These are phyloP conservation scores for Corynorhinus townsendii DNA, from an alignment of 2,113 vertebrate species.

Conservation along the genomic window DNA sequence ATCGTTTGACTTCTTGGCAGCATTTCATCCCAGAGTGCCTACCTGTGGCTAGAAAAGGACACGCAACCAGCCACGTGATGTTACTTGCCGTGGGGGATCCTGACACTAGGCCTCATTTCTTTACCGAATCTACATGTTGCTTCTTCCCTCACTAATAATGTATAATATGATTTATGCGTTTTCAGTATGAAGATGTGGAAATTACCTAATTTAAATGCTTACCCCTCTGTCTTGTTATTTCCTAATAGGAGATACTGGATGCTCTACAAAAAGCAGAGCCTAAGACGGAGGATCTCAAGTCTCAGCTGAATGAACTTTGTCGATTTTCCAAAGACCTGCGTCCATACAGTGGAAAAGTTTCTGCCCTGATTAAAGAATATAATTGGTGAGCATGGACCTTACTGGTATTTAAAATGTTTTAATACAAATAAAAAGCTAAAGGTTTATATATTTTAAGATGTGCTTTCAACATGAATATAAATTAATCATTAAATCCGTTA, in stretches of 20 bases:
- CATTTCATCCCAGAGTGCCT: neutral
- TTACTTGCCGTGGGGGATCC: neutral
- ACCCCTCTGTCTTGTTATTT: constrained; percentile 35
- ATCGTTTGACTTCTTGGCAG: neutral
- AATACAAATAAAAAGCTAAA: neutral
- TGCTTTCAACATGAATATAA: neutral
- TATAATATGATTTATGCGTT: neutral
- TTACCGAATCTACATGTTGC: neutral
- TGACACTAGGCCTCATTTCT: neutral
- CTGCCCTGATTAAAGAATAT: constrained; percentile 93
- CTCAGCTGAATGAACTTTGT: constrained; percentile 93
- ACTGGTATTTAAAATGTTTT: neutral
- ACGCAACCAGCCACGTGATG: neutral
- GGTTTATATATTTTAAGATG: neutral
- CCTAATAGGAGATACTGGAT: constrained; percentile 86
- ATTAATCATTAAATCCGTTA: neutral
- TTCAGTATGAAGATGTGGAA: neutral
- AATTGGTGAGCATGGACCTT: constrained; percentile 87
- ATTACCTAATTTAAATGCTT: neutral
- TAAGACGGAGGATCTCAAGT: constrained; percentile 92
- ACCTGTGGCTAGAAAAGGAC: neutral
- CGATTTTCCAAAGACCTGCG: constrained; percentile 93
- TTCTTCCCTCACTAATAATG: neutral
- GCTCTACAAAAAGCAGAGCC: constrained; percentile 89
- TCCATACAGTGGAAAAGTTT: constrained; percentile 90